A percentile compares a stretch with the other conserved stretches of the same genome.
phyloP scores from a whole-genome alignment of 1,140 invertebrate genomes.

The Neotoxoptera formosana region DNA sequence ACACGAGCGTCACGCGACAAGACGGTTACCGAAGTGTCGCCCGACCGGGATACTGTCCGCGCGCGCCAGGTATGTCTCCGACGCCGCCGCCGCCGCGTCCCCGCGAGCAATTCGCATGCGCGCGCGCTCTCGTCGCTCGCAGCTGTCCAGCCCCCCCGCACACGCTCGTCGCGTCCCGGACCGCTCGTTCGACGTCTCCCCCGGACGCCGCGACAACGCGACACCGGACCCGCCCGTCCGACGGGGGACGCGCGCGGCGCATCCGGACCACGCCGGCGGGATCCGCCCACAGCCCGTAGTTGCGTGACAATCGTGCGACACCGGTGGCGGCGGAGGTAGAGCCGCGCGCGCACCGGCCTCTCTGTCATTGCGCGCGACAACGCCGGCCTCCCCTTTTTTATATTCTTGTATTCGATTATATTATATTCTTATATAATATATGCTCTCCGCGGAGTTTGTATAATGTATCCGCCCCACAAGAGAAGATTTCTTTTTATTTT shows the following conservation, averaged over 20 bases:
- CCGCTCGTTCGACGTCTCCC: not conserved
- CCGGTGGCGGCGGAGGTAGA: not conserved
- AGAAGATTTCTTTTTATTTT: not conserved
- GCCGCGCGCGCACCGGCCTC: not conserved
- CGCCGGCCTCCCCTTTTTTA: conserved; percentile 17
- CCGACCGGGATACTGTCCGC: conserved; percentile 50
- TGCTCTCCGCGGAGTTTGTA: not conserved
- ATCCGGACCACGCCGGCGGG: conserved; percentile 26
- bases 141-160: not conserved
- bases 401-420: not conserved
- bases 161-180: not conserved
- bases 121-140: conserved; percentile 34
- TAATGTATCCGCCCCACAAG: not conserved
- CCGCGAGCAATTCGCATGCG: conserved; percentile 42
- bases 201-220: conserved; percentile 24
- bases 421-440: not conserved
- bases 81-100: conserved; percentile 1
- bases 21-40: conserved; percentile 54
- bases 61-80: conserved; percentile 52
- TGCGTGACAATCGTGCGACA: conserved; percentile 15
- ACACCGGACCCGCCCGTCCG: conserved; percentile 21
- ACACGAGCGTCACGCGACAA: conserved; percentile 51
- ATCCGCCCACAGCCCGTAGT: conserved; percentile 27
- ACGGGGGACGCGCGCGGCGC: not conserved
- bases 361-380: conserved; percentile 33